Base-by-base conservation (phyloP, 2,113 vertebrate species). In the Boulengeromyrus knoepffleri region DNA sequence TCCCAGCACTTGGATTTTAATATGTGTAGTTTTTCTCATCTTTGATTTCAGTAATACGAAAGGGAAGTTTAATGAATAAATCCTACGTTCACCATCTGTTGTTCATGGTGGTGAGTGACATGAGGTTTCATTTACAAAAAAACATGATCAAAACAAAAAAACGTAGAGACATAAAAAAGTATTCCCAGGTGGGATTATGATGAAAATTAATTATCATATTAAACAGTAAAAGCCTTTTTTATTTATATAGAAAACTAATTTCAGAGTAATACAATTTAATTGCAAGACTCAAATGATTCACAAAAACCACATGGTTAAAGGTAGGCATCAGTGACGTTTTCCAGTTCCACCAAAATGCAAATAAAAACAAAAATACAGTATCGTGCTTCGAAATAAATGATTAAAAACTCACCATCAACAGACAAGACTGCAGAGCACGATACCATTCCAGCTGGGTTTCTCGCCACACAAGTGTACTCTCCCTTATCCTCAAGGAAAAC, bases 401-500 rank as follows among this genome's bases (percentile, higher is more conserved):
- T 91, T 88, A 36, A 56, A 50, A 45, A 90, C 93, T 94, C 96
- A 99, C 98, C 97, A 93, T 98, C 97, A 91, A 99, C 93, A 66
- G 94, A 96, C 92, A 99, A 88, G 66, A 93, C 94, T 46, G 97
- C 98, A 50, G 97, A 96, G 92, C 97, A 98, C 62, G 97, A 97
- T 90, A 97, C 98, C 96, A 97, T 97, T 92, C 98, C 98, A 74
- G 97, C 93, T n/a, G 96, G 93, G 91, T 99, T 99, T 39, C 94
- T 96, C 74, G 97, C 98, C 24, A 97, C 96, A 91, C 97, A 99
- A 17, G 97, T 97, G n/a, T 97, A 99, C 90, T 95, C 93, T 70
- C 98, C 99, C 94, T 97, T 97, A 89, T 99, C 99, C 91, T 99
- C 98, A 4, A 96, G 94, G 91, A 97, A 99, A 89, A 97, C 98